Percentiles rank a stretch among this genome's conserved stretches.
These are phyloP conservation scores for Leguminivora glycinivorella DNA, from an alignment of 1,140 invertebrate genomes.

Conservation along the genomic window DNA sequence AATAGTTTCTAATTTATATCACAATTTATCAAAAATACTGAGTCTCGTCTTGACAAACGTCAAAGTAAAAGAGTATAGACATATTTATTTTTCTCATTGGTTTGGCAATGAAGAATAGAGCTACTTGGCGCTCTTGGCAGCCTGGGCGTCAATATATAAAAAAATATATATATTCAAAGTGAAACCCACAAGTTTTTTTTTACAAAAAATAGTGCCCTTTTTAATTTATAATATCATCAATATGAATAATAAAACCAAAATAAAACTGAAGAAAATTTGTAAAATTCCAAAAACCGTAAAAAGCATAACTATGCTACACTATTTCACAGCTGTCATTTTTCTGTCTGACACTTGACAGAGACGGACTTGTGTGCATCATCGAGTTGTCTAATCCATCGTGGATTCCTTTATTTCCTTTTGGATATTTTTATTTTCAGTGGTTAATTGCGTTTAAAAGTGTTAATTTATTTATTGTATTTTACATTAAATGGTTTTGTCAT, in stretches of 20 bases:
- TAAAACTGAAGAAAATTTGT: too few relatives aligned
- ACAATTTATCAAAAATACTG: conserved; percentile 28
- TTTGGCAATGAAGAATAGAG: background rate
- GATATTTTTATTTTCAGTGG: background rate
- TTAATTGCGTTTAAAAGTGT: background rate
- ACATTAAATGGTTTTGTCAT: background rate
- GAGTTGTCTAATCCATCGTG: background rate
- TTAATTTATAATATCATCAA: too few relatives aligned
- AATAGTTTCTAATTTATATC: conserved; percentile 17
- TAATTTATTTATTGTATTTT: background rate
- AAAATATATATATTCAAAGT: too few relatives aligned
- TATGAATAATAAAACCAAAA: too few relatives aligned
- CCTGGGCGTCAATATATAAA: too few relatives aligned
- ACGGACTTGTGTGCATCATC: background rate
- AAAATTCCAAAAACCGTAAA: conserved; percentile 7
- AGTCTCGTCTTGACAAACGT: conserved; percentile 17
- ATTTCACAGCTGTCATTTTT: background rate
- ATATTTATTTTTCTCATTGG: background rate
- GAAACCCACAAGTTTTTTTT: background rate
- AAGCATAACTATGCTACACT: background rate
- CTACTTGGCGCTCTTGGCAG: too few relatives aligned
- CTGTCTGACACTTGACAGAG: background rate
- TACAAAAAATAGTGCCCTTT: too few relatives aligned
- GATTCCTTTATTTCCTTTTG: background rate
- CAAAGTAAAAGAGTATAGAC: conserved; percentile 22